Evolutionary conservation across 2,888 invertebrate genomes (phyloP), one percentile per base, ranked within the genome.

Genomic region (Drosophila lutescens): DNA sequence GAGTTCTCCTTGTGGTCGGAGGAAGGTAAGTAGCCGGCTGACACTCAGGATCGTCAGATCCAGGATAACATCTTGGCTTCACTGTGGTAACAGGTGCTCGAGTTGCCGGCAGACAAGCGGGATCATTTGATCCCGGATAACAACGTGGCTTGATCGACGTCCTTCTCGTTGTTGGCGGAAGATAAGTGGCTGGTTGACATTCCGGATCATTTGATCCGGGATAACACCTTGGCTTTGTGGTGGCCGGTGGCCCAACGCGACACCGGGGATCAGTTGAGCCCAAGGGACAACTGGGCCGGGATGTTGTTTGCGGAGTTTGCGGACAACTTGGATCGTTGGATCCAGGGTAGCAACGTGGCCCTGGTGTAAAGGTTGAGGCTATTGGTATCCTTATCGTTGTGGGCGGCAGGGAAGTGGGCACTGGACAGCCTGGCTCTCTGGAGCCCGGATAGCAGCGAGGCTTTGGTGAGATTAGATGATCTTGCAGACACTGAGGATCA

Each of bases 381-480:
- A 50, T 59, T 9, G 69, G 49, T 9, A 34, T 55, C 32, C 51
- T 68, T 4, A 30, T 51, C 7, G 66, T 68, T 8, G 67, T 51
- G 6, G 66, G 67, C 10, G 69, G 67, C 34, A 8, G 15, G 26
- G 54, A 62, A 15, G 67, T 67, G 9, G 46, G 30, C 10, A 13
- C 13, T 17, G 40, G 54, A 2, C 72, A 74, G 0, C 46, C 46
- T 2, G 68, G 62, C 58, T 93, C 92, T 0, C 20, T 81, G 0
- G 91, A 89, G 0, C 93, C 93, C 0, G 93, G 92, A 63, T 51
- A 92, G 47, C 93, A 85, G 1, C 62, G 65, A 0, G 77, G 74
- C 30, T 40, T 57, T 32, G 73, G 34, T 13, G 49, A 49, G 8
- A 49, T 49, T 0, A 49, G 34, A 13, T 49, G 32, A 4, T 49